phyloP scores from a whole-genome alignment of 2,113 vertebrate genomes.

The Notechis scutatus region DNA sequence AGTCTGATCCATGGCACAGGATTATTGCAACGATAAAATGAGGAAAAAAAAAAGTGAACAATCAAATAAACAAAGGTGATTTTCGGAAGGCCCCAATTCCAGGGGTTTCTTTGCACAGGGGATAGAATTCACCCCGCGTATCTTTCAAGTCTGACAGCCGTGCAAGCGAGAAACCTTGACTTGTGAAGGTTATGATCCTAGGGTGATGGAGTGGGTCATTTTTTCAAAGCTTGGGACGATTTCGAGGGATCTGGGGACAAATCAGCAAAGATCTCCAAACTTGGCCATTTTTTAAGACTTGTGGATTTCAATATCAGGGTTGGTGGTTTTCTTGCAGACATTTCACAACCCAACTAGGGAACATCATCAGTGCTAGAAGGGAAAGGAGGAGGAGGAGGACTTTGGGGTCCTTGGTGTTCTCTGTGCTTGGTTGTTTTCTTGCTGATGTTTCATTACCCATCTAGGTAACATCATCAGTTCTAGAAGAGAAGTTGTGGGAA shows the following conservation, averaged over 20 bases:
- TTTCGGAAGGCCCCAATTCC: neutral
- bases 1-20: neutral
- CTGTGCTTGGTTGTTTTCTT: no score
- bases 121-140: neutral
- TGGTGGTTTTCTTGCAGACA: no score
- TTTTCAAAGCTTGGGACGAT: neutral
- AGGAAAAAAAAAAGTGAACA: neutral
- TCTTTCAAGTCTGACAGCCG: neutral
- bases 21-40: neutral
- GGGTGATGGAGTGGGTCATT: fast-evolving
- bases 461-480: no score
- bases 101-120: neutral
- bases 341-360: no score
- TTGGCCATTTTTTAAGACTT: neutral
- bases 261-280: neutral
- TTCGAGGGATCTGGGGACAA: neutral
- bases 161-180: neutral
- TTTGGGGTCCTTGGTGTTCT: no score
- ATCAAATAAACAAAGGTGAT: neutral
- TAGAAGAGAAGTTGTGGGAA: no score
- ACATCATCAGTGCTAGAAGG: no score
- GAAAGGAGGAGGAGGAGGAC: no score
- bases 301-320: neutral
- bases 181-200: neutral
- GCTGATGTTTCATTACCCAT: no score